These are phyloP conservation scores for Columba guinea DNA, from an alignment of 2,797 vertebrate species.

Conservation along the genomic window DNA sequence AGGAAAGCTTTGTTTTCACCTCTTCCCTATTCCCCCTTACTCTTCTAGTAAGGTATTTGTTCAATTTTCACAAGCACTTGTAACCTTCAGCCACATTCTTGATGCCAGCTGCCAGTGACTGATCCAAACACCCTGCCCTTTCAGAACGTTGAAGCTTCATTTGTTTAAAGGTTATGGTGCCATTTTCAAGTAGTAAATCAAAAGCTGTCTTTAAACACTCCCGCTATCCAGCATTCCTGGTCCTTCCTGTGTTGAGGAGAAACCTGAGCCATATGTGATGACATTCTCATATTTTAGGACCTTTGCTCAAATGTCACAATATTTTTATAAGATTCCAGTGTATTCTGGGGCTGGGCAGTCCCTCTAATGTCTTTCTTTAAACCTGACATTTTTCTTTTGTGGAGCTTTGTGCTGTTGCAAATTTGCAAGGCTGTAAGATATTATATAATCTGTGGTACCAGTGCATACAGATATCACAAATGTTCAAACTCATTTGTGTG, in stretches of 20 bases:
- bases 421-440: neutral
- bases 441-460: neutral
- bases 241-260: neutral
- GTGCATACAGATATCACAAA: neutral
- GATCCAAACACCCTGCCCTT: neutral
- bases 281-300: neutral
- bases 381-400: neutral
- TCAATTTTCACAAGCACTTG: neutral
- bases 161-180: slow-evolving; percentile 21
- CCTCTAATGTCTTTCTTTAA: neutral
- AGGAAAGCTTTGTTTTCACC: neutral
- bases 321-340: neutral
- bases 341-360: neutral
- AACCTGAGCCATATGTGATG: neutral
- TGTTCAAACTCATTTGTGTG: neutral
- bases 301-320: neutral
- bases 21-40: neutral
- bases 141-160: slow-evolving; percentile 13
- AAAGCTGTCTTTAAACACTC: neutral
- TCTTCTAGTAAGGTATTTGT: neutral
- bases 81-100: slow-evolving; percentile 14
- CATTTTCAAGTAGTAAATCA: slow-evolving; percentile 34
- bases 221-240: neutral
- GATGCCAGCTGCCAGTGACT: neutral
- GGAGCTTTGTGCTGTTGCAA: neutral